Base-by-base conservation (phyloP, 2,113 vertebrate genomes). In the Anhinga anhinga region DNA sequence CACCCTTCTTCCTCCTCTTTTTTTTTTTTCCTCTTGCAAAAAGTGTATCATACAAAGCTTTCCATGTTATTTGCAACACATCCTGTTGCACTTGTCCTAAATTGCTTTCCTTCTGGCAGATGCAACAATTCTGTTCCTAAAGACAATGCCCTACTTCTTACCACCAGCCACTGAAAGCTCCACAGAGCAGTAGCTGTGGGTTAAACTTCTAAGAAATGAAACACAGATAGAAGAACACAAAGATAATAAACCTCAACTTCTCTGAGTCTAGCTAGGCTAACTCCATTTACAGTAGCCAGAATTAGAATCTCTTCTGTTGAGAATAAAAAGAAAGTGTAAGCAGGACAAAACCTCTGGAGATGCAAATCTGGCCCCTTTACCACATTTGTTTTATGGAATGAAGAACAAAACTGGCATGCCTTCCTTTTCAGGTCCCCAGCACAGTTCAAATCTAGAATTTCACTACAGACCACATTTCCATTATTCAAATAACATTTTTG, bases 151-250 rank as follows among this genome's bases (percentile, higher is more conserved):
- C 18, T 62, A 13, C 19, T 56, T 59, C 23, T 42, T 61, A 65
- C 6, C 44, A 44, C 17, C 26, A 38, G 34, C n/a, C 47, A 79
- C n/a, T 8, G 40, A 77, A 76, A 81, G 27, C 7, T 70, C 72
- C 40, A 32, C 34, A 74, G 58, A 92, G 16, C 15, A 62, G 56
- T 9, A 66, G 53, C 15, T 65, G 40, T 32, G 36, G 38, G 25
- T 58, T 42, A 71, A 82, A 71, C 32, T n/a, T 78, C 27, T 53
- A 62, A n/a, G 47, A 92, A 90, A 53, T 10, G 8, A 82, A 87
- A 76, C 0, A 0, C 2, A 1, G 30, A 25, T 8, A 30, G 8
- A 66, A 53, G 32, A 93, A 61, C 15, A 52, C 15, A 38, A 67
- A 77, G 16, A 34, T 15, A 82, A 89, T 50, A 11, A n/a, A 74